phyloP scores from a whole-genome alignment of 2,888 invertebrate species.

The Heteromyza rotundicornis region DNA sequence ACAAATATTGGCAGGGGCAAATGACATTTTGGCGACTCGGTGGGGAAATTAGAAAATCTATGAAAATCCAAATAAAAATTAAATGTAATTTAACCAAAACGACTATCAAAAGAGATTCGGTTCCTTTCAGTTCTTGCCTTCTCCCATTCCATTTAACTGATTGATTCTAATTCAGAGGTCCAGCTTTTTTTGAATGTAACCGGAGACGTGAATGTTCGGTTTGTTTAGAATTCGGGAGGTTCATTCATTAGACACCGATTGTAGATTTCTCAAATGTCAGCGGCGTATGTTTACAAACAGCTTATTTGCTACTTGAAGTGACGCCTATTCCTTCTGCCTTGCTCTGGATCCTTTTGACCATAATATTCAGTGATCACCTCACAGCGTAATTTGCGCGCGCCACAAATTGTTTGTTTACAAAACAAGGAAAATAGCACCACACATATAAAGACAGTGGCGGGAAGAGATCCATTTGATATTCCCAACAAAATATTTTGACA shows the following conservation, averaged over 20 bases:
- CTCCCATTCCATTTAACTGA: no score
- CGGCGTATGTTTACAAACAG: neutral
- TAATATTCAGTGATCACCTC: neutral
- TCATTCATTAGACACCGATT: no score
- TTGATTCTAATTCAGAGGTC: neutral
- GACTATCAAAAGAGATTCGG: no score
- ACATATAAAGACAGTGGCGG: neutral
- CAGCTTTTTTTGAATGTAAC: neutral
- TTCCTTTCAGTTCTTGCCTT: no score
- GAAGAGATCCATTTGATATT: no score
- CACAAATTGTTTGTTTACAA: no score
- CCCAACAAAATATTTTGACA: no score
- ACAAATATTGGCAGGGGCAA: conserved; percentile 29
- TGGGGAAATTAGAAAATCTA: neutral
- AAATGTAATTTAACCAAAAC: no score
- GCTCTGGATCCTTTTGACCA: neutral
- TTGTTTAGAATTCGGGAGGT: no score
- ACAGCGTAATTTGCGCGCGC: neutral
- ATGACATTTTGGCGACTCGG: conserved; percentile 20
- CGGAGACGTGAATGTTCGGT: no score
- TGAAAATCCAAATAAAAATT: neutral
- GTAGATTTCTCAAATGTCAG: neutral
- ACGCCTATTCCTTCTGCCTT: no score
- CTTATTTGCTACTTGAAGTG: no score
- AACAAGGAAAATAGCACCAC: neutral